Base-by-base conservation (phyloP, 1,140 invertebrate species). In the Eueides isabella region DNA sequence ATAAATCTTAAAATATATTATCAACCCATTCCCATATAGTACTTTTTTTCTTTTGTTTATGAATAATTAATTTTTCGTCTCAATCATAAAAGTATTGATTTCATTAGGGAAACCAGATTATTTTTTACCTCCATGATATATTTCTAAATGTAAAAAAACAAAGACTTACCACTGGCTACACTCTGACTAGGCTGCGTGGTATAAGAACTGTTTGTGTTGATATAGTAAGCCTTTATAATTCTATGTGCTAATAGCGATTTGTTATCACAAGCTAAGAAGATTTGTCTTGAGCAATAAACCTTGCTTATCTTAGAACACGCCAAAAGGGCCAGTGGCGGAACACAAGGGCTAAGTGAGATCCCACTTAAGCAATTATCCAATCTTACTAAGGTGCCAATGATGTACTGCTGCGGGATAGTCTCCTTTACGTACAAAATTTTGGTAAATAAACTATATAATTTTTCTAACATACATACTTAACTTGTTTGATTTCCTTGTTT, bases 321-420 rank as follows among this genome's bases (percentile, higher is more conserved):
- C 64, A 69, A 75, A 75, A 75, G 74, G 74, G 74, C 74, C 74
- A 71, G 33, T 64, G 64, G 67, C 63, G 55, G 48, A 76, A 38
- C 67, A 75, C 68, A 65, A 61, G 68, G 71, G 69, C 74, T 76
- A 76, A 76, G 74, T 76, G 74, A 76, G 74, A 76, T 76, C 64
- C 74, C 74, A 76, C 74, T 76, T 76, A 76, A 76, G 74, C 74
- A 76, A 76, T 76, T 76, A 76, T 76, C 74, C 67, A 65, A 71
- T 29, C 67, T 70, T 65, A 65, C 70, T 38, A 71, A 76, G 74
- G 70, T 68, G 61, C 48, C 72, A 41, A 61, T 73, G 74, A 76
- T 76, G 61, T 76, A 75, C 44, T 71, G 41, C 67, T 67, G 62
- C 62, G 31, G 26, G 63, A 19, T 35, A 65, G 73, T 67, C 41